Base-by-base conservation (phyloP, 1,140 invertebrate genomes). In the Bilobella aurantiaca region DNA sequence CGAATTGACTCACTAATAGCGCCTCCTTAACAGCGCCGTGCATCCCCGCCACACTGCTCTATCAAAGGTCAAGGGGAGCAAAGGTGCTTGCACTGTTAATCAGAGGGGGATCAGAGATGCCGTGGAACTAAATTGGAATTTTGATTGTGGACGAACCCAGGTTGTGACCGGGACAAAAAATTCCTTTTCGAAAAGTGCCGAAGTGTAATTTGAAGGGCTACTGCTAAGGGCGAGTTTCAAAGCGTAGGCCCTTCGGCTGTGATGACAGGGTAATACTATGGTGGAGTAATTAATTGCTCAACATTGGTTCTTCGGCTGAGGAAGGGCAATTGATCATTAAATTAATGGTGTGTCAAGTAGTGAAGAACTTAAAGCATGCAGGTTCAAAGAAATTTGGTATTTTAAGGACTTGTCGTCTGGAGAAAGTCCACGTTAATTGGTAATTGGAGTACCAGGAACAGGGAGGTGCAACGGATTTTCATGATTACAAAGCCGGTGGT, bases 291-390 rank as follows among this genome's bases (percentile, higher is more conserved):
- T 53, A 53, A 53, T 53, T 53, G 49, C 49, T 53, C 49, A 42
- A 42, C 8, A n/a, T n/a, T n/a, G n/a, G n/a, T n/a, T n/a, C n/a
- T n/a, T n/a, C n/a, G 8, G 34, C 49, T 53, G 21, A 14, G 49
- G 23, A 23, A 53, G 23, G 34, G 8, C 49, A 23, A 53, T 53
- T 53, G 12, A 12, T 53, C 49, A 53, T 53, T 53, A 53, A 53
- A 53, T 53, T 53, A 53, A 53, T 53, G 49, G 25, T 23, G 49
- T 53, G 49, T 53, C 49, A 53, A 53, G 49, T 53, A 3, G n/a
- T n/a, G n/a, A n/a, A n/a, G n/a, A n/a, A 53, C 25, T 53, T 23
- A 18, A 53, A 5, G 23, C 49, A 16, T 8, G 34, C 34, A 42
- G 34, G 34, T n/a, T n/a, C n/a, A n/a, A n/a, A n/a, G n/a, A n/a